phyloP scores from a whole-genome alignment of 2,888 invertebrate species.

The Mimachlamys varia region DNA sequence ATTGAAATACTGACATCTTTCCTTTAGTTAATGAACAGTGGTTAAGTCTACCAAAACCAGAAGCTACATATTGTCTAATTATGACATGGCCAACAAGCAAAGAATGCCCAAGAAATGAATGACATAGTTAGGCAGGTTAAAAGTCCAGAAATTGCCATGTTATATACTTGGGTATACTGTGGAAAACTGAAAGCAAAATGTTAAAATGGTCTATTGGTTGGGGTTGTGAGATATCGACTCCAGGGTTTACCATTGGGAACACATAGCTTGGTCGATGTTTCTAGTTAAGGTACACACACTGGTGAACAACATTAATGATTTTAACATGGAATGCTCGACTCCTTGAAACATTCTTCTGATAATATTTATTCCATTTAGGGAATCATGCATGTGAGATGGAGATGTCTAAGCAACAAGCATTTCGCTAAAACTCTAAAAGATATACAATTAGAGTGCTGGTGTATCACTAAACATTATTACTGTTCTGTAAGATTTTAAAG shows the following conservation, averaged over 20 bases:
- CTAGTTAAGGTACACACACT: background rate
- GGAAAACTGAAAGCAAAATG: constrained; percentile 1
- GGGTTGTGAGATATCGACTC: background rate
- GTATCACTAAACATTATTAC: too few relatives aligned
- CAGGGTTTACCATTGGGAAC: too few relatives aligned
- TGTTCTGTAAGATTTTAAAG: too few relatives aligned
- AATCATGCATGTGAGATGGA: background rate
- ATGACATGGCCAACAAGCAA: constrained; percentile 28
- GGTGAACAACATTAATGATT: background rate
- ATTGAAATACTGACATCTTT: background rate
- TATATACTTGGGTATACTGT: background rate
- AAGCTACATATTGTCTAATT: background rate
- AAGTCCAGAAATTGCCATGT: background rate
- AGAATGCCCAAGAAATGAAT: constrained; percentile 9
- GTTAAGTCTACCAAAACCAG: background rate
- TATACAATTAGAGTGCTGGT: too few relatives aligned
- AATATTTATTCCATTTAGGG: background rate
- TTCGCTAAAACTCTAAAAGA: too few relatives aligned
- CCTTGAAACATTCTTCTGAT: background rate
- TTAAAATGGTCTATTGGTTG: background rate
- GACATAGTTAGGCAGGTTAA: background rate
- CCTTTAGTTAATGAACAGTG: background rate
- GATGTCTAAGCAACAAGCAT: too few relatives aligned
- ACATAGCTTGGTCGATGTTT: background rate
- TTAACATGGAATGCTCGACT: background rate